phyloP scores from a whole-genome alignment of 2,888 invertebrate genomes.

The Scotopteryx bipunctaria region DNA sequence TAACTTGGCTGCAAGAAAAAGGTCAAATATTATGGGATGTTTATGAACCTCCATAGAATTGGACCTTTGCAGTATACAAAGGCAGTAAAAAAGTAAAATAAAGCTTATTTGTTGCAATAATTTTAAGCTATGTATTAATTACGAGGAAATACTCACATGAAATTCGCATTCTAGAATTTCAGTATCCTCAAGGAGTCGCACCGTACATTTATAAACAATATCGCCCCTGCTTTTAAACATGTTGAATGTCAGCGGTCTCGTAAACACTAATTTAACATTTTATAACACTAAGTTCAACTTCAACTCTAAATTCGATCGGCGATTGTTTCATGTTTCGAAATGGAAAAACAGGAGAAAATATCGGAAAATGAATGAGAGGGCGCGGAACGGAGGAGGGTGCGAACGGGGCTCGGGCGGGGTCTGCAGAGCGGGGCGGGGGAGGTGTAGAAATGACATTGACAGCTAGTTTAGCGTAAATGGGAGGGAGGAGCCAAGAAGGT shows the following conservation, averaged over 20 bases:
- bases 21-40: conserved; percentile 12
- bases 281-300: conserved; percentile 40
- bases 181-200: conserved; percentile 94
- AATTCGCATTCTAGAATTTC: conserved; percentile 97
- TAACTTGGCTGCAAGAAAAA: conserved; percentile 93
- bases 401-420: background rate
- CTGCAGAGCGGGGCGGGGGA: background rate
- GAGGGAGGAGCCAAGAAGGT: background rate
- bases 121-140: background rate
- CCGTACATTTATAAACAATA: conserved; percentile 93
- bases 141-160: conserved; percentile 79
- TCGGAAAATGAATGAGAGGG: conserved; percentile 23
- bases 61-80: background rate
- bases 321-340: conserved; percentile 56
- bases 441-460: too few relatives aligned
- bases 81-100: background rate
- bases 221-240: conserved; percentile 89
- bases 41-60: background rate
- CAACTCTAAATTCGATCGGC: conserved; percentile 44
- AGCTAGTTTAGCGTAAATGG: too few relatives aligned
- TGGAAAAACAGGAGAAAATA: conserved; percentile 30
- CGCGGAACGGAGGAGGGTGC: conserved; percentile 20
- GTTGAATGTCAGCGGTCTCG: conserved; percentile 42
- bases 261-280: conserved; percentile 40
- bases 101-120: background rate